A percentile compares a stretch with the other conserved stretches of the same genome.
Evolutionary conservation across 2,888 invertebrate species (phyloP).

Genomic region (Rhamnusium bicolor): DNA sequence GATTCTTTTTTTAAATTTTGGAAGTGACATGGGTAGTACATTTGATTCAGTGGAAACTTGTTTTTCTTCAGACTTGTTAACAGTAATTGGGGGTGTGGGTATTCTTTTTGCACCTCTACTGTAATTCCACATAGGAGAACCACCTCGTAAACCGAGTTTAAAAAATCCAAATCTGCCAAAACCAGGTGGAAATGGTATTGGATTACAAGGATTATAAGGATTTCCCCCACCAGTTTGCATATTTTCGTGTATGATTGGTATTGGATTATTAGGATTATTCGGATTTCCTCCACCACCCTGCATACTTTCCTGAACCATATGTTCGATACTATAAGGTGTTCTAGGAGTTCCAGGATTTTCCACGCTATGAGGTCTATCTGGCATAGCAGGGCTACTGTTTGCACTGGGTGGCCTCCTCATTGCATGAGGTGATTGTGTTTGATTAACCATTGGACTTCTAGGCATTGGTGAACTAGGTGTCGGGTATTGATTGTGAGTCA

Average conservation of each 20-base stretch:
- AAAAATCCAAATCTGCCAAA: constrained; percentile 76
- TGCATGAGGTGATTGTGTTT: constrained; percentile 72
- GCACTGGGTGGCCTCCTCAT: constrained; percentile 74
- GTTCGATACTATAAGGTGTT: constrained; percentile 66
- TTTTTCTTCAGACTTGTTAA: constrained; percentile 44
- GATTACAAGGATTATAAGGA: constrained; percentile 74
- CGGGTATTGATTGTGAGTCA: constrained; percentile 72
- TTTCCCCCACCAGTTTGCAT: constrained; percentile 71
- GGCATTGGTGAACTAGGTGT: constrained; percentile 71
- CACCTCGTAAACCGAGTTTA: constrained; percentile 78
- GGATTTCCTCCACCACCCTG: constrained; percentile 71
- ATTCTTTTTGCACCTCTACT: constrained; percentile 69
- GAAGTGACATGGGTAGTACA: constrained; percentile 37
- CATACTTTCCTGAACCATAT: constrained; percentile 50
- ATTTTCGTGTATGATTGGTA: constrained; percentile 47
- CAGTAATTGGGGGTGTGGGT: constrained; percentile 61
- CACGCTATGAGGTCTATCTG: constrained; percentile 76
- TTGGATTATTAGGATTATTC: constrained; percentile 73
- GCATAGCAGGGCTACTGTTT: constrained; percentile 74
- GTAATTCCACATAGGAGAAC: constrained; percentile 78
- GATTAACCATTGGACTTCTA: constrained; percentile 69
- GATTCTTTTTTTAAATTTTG: constrained; percentile 70
- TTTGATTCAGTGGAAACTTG: constrained; percentile 38
- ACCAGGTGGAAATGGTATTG: constrained; percentile 74
- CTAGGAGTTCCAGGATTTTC: constrained; percentile 75